A percentile compares a stretch with the other conserved stretches of the same genome.
phyloP scores from a whole-genome alignment of 2,888 invertebrate species.

The Empis livida region DNA sequence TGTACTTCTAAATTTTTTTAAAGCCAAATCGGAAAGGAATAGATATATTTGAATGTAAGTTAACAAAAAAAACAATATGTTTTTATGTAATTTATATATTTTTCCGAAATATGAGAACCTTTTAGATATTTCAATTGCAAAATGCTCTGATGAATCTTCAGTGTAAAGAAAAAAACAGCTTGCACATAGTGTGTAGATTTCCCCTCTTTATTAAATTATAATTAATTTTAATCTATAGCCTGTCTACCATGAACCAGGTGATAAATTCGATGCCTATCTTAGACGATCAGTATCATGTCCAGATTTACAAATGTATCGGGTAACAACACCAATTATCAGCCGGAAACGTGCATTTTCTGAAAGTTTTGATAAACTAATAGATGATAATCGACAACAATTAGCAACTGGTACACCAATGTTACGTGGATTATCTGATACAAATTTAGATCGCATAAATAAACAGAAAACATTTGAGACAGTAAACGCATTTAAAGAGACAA shows the following conservation, averaged over 20 bases:
- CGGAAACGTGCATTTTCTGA: conserved; percentile 54
- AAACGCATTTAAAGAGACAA: conserved; percentile 58
- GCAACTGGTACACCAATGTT: conserved; percentile 15
- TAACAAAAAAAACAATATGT: too few species aligned
- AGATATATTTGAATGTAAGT: too few species aligned
- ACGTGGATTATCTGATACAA: conserved; percentile 65
- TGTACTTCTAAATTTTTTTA: conserved; percentile 11
- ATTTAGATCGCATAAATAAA: conserved; percentile 63
- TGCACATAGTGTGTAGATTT: too few species aligned
- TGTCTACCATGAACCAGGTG: conserved; percentile 55
- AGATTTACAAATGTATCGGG: conserved; percentile 51
- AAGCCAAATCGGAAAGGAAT: conserved; percentile 11
- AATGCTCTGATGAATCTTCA: too few species aligned
- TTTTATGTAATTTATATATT: too few species aligned
- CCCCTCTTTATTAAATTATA: background rate
- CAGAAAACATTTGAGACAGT: conserved; percentile 53
- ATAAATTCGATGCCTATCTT: conserved; percentile 26
- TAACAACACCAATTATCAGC: conserved; percentile 35
- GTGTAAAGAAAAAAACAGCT: too few species aligned
- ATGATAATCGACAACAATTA: conserved; percentile 15
- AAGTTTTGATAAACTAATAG: conserved; percentile 37
- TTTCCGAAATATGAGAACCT: too few species aligned
- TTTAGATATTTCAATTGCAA: too few species aligned
- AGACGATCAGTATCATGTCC: conserved; percentile 57
- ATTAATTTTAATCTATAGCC: conserved; percentile 40